phyloP scores from a whole-genome alignment of 2,888 invertebrate genomes.

The Chamaedrilus cognettii region DNA sequence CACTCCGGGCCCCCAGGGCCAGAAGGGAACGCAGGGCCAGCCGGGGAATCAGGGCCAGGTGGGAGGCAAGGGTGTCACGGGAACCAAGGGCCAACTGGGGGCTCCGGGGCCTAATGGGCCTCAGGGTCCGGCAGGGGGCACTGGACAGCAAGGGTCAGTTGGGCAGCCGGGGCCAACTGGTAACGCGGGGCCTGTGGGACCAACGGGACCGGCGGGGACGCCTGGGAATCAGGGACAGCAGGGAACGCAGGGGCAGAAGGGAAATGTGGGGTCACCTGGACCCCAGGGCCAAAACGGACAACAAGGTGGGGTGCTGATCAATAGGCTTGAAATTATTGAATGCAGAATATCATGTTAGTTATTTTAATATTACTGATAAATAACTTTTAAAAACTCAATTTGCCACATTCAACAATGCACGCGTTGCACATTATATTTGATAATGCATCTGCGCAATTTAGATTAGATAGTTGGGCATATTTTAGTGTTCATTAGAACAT shows the following conservation, averaged over 20 bases:
- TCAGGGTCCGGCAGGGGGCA: slow-evolving; percentile 14
- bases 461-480: too few relatives aligned
- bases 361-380: too few relatives aligned
- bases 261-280: neutral
- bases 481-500: too few relatives aligned
- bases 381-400: too few relatives aligned
- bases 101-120: slow-evolving; percentile 18
- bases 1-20: slow-evolving; percentile 7
- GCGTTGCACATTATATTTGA: too few relatives aligned
- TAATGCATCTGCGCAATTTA: too few relatives aligned
- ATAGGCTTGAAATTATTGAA: too few relatives aligned
- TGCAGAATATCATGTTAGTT: too few relatives aligned
- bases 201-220: slow-evolving; percentile 16
- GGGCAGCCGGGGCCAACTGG: slow-evolving; percentile 25
- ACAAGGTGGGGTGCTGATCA: slow-evolving; percentile 4
- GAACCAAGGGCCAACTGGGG: slow-evolving; percentile 22
- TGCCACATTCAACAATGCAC: too few relatives aligned
- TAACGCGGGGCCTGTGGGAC: slow-evolving; percentile 19
- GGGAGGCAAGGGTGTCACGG: slow-evolving; percentile 14
- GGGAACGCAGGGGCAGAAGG: neutral
- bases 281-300: neutral
- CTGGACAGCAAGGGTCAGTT: slow-evolving; percentile 17
- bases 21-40: slow-evolving; percentile 24
- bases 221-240: neutral
- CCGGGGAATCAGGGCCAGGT: slow-evolving; percentile 26